Percentiles rank a stretch among this genome's conserved stretches.
These are phyloP conservation scores for Centropus bengalensis DNA, from an alignment of 2,113 vertebrate genomes.

Conservation along the genomic window DNA sequence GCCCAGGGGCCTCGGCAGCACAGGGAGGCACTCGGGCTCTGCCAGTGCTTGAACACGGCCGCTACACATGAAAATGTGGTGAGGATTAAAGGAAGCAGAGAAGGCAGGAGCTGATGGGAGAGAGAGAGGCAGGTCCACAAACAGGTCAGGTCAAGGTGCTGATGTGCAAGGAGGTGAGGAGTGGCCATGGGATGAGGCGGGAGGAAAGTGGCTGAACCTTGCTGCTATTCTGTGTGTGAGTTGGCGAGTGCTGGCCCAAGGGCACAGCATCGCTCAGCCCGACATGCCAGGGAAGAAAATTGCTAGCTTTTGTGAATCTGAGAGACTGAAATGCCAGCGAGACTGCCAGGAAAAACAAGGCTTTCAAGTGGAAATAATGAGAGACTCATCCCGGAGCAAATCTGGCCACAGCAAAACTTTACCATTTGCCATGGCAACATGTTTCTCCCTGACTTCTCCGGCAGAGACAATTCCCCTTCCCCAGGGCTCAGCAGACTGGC, in stretches of 20 bases:
- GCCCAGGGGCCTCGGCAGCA: neutral
- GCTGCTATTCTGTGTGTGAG: fast-evolving
- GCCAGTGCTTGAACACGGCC: neutral
- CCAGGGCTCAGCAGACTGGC: neutral
- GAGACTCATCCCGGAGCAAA: neutral
- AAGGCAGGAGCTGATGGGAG: neutral
- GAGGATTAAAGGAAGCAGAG: neutral
- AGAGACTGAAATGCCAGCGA: neutral
- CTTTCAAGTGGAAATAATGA: slow-evolving; percentile 3
- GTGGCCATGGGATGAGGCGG: neutral
- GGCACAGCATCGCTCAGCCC: neutral
- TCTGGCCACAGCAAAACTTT: neutral
- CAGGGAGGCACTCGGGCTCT: neutral
- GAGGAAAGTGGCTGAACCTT: neutral
- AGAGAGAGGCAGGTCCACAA: neutral
- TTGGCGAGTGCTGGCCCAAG: neutral
- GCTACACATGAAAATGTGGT: neutral
- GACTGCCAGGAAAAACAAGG: slow-evolving; percentile 42
- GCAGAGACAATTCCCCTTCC: neutral
- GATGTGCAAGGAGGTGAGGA: neutral
- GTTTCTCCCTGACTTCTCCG: neutral
- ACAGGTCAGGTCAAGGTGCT: neutral
- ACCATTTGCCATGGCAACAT: neutral
- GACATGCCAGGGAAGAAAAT: neutral
- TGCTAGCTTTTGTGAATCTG: neutral